These are phyloP conservation scores for Tupaia chinensis DNA, from an alignment of 2,113 vertebrate genomes.

Conservation along the genomic window DNA sequence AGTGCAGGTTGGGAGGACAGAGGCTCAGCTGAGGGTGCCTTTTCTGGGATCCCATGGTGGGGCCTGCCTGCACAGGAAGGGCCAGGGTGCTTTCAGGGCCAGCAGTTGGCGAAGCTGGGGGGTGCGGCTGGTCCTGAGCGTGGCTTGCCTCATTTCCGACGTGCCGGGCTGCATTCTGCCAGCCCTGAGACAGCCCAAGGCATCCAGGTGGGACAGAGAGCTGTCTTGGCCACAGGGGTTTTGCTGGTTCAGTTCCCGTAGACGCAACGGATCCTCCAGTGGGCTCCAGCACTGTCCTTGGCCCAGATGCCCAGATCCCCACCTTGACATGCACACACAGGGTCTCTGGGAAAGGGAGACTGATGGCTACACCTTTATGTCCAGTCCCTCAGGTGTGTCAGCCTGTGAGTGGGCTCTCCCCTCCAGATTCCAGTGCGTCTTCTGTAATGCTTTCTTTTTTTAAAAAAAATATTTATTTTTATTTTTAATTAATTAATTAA, in stretches of 20 bases:
- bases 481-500: too few species aligned
- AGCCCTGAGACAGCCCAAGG: not conserved
- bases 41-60: not conserved
- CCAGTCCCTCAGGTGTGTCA: rapidly evolving
- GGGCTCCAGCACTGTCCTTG: not conserved
- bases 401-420: rapidly evolving
- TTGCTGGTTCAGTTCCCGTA: not conserved
- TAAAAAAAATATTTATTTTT: too few species aligned
- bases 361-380: too few species aligned
- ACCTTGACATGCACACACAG: rapidly evolving
- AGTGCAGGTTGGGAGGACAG: not conserved
- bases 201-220: not conserved
- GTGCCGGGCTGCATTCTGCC: too few species aligned
- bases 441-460: not conserved
- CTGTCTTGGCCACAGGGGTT: not conserved
- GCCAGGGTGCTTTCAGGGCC: not conserved
- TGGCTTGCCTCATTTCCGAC: rapidly evolving
- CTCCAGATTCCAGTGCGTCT: rapidly evolving
- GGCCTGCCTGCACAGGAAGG: not conserved
- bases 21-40: rapidly evolving
- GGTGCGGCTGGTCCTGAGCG: not conserved
- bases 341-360: not conserved
- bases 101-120: not conserved
- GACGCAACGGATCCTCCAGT: rapidly evolving
- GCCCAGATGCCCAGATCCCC: not conserved